Percentiles rank a stretch among this genome's conserved stretches.
Conservation (phyloP, 2,888 invertebrate species). For the Molorchus minor region DNA sequence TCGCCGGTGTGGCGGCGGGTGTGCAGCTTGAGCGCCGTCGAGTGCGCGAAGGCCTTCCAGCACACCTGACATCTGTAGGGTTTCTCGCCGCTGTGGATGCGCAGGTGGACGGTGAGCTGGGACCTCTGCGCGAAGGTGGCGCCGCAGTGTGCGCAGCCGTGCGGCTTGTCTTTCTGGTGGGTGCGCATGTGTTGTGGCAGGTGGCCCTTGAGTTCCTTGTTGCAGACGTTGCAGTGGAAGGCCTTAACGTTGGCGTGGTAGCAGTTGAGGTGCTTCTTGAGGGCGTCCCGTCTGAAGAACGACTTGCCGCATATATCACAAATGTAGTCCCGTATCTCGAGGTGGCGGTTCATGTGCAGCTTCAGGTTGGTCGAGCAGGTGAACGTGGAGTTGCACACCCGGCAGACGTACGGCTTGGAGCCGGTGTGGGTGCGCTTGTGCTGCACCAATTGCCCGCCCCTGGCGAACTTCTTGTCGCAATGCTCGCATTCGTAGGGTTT, state of each 20-base stretch:
- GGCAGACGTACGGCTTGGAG: conserved; percentile 76
- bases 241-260: conserved; percentile 78
- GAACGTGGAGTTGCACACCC: conserved; percentile 76
- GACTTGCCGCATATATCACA: conserved; percentile 84
- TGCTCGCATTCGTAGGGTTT: conserved; percentile 72
- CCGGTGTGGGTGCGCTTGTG: conserved; percentile 80
- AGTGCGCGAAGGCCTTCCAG: conserved; percentile 82
- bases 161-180: conserved; percentile 79
- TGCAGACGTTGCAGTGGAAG: conserved; percentile 82
- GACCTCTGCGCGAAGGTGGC: conserved; percentile 85
- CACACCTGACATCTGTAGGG: conserved; percentile 87
- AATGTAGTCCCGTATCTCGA: conserved; percentile 77
- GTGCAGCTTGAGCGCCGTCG: conserved; percentile 85
- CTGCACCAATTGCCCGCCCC: conserved; percentile 78
- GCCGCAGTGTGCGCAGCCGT: conserved; percentile 81
- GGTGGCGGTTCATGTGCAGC: conserved; percentile 74
- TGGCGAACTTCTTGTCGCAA: conserved; percentile 74
- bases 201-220: conserved; percentile 83
- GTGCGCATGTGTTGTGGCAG: conserved; percentile 84
- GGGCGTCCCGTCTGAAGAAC: conserved; percentile 77
- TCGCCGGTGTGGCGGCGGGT: conserved; percentile 86
- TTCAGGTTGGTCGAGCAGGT: conserved; percentile 72
- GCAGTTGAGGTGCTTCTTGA: conserved; percentile 80
- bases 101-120: conserved; percentile 83
- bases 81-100: conserved; percentile 85